Evolutionary conservation across 1,140 invertebrate species (phyloP).

Genomic region (Akabosia matsudoensis): DNA sequence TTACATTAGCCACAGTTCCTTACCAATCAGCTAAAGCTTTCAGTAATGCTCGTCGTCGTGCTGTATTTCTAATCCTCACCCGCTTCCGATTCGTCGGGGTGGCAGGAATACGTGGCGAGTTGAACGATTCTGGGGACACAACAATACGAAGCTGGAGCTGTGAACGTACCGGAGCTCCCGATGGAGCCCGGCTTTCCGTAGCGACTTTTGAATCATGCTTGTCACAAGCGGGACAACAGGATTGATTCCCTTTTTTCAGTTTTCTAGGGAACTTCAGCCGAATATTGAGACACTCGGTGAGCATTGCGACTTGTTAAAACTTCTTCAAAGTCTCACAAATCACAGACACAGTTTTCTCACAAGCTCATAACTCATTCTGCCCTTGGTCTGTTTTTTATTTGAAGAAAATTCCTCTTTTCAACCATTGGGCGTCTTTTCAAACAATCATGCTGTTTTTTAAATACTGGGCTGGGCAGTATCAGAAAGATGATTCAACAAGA

Average conservation of each 20-base stretch:
- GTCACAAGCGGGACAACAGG: not conserved
- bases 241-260: not conserved
- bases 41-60: constrained; percentile 30
- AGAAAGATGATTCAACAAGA: too few relatives aligned
- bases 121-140: constrained; percentile 4
- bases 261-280: not conserved
- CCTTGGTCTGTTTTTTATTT: too few relatives aligned
- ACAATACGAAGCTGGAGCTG: not conserved
- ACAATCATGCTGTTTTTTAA: too few relatives aligned
- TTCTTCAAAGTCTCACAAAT: too few relatives aligned
- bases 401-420: too few relatives aligned
- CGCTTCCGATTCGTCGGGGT: constrained; percentile 29
- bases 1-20: not conserved
- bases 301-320: too few relatives aligned
- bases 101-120: constrained; percentile 4
- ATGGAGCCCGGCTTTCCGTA: not conserved
- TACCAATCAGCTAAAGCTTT: constrained; percentile 37
- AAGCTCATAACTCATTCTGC: too few relatives aligned
- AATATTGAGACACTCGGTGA: too few relatives aligned
- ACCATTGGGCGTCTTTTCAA: too few relatives aligned
- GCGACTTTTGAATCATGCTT: not conserved
- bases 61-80: constrained; percentile 9
- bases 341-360: too few relatives aligned
- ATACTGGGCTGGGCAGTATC: too few relatives aligned
- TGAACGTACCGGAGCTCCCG: not conserved